Conservation (phyloP, 2,888 invertebrate species). For the Epirrita christyi region DNA sequence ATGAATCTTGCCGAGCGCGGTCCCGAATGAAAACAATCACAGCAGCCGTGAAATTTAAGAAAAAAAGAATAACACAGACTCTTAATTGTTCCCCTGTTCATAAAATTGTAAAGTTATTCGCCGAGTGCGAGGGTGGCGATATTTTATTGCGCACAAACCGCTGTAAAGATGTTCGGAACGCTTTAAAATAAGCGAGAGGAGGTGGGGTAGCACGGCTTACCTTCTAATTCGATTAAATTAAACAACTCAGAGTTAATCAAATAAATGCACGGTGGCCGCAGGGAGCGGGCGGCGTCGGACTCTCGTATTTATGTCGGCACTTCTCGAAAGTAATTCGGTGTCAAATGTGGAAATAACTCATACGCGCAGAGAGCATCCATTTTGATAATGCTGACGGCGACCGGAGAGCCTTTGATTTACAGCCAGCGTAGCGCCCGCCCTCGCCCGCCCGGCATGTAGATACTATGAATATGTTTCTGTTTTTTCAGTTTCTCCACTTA, state of each 20-base stretch:
- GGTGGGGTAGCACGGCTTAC: conserved; percentile 64
- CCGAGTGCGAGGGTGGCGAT: conserved; percentile 76
- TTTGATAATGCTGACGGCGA: conserved; percentile 82
- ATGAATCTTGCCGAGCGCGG: conserved; percentile 67
- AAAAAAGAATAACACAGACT: conserved; percentile 76
- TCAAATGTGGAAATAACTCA: conserved; percentile 85
- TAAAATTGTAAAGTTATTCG: conserved; percentile 83
- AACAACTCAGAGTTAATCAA: conserved; percentile 85
- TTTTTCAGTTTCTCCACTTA: conserved; percentile 14
- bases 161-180: conserved; percentile 83
- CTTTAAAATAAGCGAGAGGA: conserved; percentile 80
- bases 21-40: conserved; percentile 76
- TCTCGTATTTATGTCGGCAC: conserved; percentile 81
- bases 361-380: conserved; percentile 80
- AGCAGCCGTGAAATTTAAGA: conserved; percentile 73
- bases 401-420: conserved; percentile 79
- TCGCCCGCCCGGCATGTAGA: conserved; percentile 32
- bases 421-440: conserved; percentile 50
- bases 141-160: conserved; percentile 83
- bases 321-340: conserved; percentile 85
- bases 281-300: conserved; percentile 48
- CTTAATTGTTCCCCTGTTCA: conserved; percentile 84
- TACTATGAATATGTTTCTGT: conserved; percentile 10
- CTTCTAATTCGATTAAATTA: conserved; percentile 85
- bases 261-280: conserved; percentile 81